Percentiles rank a stretch among this genome's conserved stretches.
Evolutionary conservation across 2,113 vertebrate species (phyloP).

Genomic region (Odontesthes bonariensis): DNA sequence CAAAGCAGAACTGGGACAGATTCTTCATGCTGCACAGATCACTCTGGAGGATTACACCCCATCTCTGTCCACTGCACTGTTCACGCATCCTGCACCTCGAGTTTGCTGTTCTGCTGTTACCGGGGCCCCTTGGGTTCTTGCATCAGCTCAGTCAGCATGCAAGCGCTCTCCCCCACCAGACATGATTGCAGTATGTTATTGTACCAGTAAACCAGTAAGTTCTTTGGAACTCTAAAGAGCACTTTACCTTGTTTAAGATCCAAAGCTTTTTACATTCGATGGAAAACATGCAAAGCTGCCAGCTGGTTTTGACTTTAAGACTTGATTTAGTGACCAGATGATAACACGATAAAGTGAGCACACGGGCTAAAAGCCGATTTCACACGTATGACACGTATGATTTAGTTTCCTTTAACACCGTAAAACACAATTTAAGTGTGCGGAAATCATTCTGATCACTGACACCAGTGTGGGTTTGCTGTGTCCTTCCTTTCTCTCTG

Average conservation of each 20-base stretch:
- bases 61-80: conserved; percentile 35
- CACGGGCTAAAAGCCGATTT: neutral
- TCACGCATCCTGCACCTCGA: conserved; percentile 34
- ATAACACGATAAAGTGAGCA: neutral
- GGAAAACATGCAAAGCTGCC: neutral
- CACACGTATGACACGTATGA: too few species aligned
- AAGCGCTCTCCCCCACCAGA: neutral
- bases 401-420: too few species aligned
- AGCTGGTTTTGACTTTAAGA: neutral
- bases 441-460: too few species aligned
- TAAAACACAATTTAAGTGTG: too few species aligned
- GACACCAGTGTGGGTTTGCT: too few species aligned
- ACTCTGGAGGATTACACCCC: conserved; percentile 51
- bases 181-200: conserved; percentile 1
- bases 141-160: conserved; percentile 31
- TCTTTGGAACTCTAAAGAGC: neutral
- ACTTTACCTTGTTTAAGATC: neutral
- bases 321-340: neutral
- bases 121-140: conserved; percentile 11
- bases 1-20: conserved; percentile 77
- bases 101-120: conserved; percentile 35
- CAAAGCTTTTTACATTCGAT: neutral
- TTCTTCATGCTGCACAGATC: conserved; percentile 72
- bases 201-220: neutral
- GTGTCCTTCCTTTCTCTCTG: too few species aligned